phyloP scores from a whole-genome alignment of 1,140 invertebrate species.

The Elymnias hypermnestra region DNA sequence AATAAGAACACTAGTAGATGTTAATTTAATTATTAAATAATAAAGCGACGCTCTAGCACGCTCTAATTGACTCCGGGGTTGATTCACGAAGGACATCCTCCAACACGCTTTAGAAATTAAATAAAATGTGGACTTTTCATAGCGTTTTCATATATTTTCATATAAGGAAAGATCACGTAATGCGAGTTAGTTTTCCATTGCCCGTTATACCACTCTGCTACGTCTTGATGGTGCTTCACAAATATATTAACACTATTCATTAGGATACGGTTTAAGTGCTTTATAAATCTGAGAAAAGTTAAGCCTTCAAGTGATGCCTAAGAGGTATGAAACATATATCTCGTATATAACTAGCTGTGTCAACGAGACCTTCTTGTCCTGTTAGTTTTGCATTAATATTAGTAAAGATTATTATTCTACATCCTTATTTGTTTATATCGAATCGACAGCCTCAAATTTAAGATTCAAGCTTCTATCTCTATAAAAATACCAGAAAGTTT shows the following conservation, averaged over 20 bases:
- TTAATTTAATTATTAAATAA: conserved; percentile 52
- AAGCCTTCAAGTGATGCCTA: too few relatives aligned
- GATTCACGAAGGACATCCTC: conserved; percentile 13
- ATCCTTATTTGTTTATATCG: too few relatives aligned
- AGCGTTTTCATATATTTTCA: conserved; percentile 9
- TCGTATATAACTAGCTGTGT: too few relatives aligned
- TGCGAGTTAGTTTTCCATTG: not conserved
- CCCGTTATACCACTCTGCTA: not conserved
- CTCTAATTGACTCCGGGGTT: conserved; percentile 25
- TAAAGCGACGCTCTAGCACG: conserved; percentile 24
- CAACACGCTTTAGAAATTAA: conserved; percentile 16
- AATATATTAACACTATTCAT: not conserved
- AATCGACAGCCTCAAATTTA: too few relatives aligned
- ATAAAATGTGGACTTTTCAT: conserved; percentile 15
- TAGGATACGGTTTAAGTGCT: too few relatives aligned
- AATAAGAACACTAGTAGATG: conserved; percentile 40
- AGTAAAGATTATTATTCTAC: too few relatives aligned
- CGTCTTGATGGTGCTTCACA: not conserved
- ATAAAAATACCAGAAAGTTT: too few relatives aligned
- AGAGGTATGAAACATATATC: too few relatives aligned
- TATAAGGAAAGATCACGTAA: not conserved
- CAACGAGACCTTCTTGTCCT: too few relatives aligned
- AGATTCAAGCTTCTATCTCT: too few relatives aligned
- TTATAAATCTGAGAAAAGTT: too few relatives aligned
- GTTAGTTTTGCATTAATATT: too few relatives aligned